Evolutionary conservation across 2,113 vertebrate species (phyloP), one percentile per base, ranked within the genome.

Genomic region (Pseudolaguvia tuberculata): DNA sequence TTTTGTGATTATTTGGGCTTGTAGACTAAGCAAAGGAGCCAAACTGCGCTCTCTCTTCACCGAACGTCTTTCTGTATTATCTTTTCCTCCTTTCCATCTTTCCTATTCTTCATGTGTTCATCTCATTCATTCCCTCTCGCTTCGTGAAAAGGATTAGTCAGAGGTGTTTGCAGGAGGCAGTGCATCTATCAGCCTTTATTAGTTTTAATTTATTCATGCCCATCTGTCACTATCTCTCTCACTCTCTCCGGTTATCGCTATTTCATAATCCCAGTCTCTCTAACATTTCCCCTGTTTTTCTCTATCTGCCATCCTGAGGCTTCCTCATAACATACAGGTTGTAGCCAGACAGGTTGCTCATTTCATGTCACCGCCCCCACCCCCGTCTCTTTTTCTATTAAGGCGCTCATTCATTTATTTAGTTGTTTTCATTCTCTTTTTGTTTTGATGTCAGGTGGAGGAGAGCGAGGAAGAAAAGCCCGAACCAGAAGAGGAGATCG

Each of bases 191-290:
- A 89, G 83, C 83, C 83, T 88, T 86, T 79, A 89, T 91, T 90
- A 89, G 81, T 83, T 88, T 88, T 86, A 89, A 91, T 90, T 84
- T 90, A 90, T 91, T 89, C 88, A 88, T 80, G 81, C 80, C 85
- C 85, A 87, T 89, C 86, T 90, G 88, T 84, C 83, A 82, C 65
- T 81, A 72, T 76, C 79, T 39, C 42, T 52, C 42, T 29, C 51
- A 61, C 69, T 80, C 42, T 25, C 52, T 63, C 61, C 73, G 58
- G 68, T 78, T 77, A 79, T 79, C 75, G 3, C 70, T 74, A 31
- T 5, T 79, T 73, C 21, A 45, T 79, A 77, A 77, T 77, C 75
- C 77, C 52, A 65, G 66, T 70, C 59, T 23, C 31, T 72, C 45
- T 75, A 47, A 79, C 68, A 66, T 13, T 15, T 39, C 68, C 55